phyloP scores from a whole-genome alignment of 1,140 invertebrate genomes.

The Zophobas atratus region DNA sequence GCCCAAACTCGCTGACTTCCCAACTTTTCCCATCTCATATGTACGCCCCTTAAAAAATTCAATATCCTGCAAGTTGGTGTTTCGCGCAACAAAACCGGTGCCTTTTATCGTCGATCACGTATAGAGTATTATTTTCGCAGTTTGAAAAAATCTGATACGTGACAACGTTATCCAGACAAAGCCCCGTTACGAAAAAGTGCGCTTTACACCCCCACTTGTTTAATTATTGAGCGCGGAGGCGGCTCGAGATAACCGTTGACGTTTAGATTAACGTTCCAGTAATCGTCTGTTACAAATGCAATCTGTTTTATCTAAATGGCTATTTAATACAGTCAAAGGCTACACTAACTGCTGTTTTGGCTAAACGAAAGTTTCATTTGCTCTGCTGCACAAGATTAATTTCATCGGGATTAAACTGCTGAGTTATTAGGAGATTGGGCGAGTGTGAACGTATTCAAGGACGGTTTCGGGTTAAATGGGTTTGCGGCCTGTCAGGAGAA shows the following conservation, averaged over 20 bases:
- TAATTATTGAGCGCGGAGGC: not conserved
- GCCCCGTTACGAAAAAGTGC: slow-evolving; percentile 7
- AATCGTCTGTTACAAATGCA: slow-evolving; percentile 31
- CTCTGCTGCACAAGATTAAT: slow-evolving; percentile 11
- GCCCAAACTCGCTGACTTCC: not conserved
- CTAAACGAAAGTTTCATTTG: slow-evolving; percentile 30
- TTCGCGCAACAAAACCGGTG: slow-evolving; percentile 13
- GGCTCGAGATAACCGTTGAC: slow-evolving; percentile 23
- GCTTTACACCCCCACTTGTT: slow-evolving; percentile 1
- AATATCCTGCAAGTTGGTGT: slow-evolving; percentile 21
- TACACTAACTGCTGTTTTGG: slow-evolving; percentile 15
- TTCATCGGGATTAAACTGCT: not conserved
- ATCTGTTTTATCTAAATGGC: slow-evolving; percentile 46
- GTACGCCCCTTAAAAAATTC: slow-evolving; percentile 1
- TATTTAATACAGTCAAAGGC: slow-evolving; percentile 39
- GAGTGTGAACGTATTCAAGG: not conserved
- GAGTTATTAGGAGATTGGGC: not conserved
- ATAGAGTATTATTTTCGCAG: slow-evolving; percentile 19
- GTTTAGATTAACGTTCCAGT: slow-evolving; percentile 28
- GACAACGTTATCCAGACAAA: slow-evolving; percentile 14
- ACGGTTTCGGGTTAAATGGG: not conserved
- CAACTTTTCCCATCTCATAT: not conserved
- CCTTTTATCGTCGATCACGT: slow-evolving; percentile 31
- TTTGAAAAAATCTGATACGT: slow-evolving; percentile 23
- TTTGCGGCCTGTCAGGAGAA: too few relatives aligned